Percentiles rank a stretch among this genome's conserved stretches.
These are phyloP conservation scores for Cardiocondyla obscurior DNA, from an alignment of 1,140 invertebrate species.

Conservation along the genomic window DNA sequence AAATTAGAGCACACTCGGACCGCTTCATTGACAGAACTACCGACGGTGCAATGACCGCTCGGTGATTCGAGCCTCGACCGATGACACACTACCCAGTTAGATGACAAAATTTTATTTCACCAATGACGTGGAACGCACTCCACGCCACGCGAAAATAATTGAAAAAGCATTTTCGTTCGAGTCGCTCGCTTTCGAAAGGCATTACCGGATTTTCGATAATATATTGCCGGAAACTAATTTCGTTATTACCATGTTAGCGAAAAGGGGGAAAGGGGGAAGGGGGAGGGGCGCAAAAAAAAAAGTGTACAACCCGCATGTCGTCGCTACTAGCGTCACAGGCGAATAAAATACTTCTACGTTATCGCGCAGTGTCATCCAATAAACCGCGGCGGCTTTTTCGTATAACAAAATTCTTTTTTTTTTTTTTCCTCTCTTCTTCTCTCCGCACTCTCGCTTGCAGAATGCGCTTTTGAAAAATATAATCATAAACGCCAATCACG, in stretches of 20 bases:
- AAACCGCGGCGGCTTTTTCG: neutral
- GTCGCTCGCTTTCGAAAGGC: conserved; percentile 42
- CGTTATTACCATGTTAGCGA: conserved; percentile 44
- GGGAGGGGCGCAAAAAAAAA: no score
- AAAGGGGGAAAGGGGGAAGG: no score
- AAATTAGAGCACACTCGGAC: conserved; percentile 73
- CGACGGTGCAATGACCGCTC: conserved; percentile 75
- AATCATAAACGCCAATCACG: neutral
- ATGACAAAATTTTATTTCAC: conserved; percentile 58
- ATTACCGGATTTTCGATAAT: conserved; percentile 56
- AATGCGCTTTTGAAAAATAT: neutral
- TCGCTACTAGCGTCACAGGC: neutral
- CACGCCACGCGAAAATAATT: conserved; percentile 58
- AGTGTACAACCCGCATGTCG: conserved; percentile 36
- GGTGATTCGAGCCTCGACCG: conserved; percentile 68
- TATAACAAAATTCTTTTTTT: conserved; percentile 1
- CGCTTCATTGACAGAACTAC: conserved; percentile 73
- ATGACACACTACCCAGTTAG: conserved; percentile 62
- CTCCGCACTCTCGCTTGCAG: no score
- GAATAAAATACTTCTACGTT: conserved; percentile 42
- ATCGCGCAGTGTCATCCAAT: conserved; percentile 32
- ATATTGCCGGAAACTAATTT: conserved; percentile 56
- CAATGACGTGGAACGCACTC: conserved; percentile 47
- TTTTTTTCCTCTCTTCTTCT: no score
- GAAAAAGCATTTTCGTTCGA: conserved; percentile 48